Evolutionary conservation across 2,797 vertebrate species (phyloP).

Genomic region (Coilia nasus): DNA sequence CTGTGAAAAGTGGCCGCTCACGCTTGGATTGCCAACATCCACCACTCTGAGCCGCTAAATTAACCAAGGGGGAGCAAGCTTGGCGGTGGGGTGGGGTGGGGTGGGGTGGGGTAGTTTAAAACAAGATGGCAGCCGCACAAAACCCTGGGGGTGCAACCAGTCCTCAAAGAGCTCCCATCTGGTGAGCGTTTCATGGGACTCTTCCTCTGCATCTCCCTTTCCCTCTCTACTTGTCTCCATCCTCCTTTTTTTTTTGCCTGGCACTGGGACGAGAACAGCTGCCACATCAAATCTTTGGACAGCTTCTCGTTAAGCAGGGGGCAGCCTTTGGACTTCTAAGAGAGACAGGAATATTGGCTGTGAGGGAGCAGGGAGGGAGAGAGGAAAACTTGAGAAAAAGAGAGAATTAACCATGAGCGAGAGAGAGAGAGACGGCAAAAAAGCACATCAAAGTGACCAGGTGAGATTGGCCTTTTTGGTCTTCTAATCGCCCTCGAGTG

Average conservation of each 20-base stretch:
- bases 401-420: not conserved
- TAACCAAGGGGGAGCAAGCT: not conserved
- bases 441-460: conserved; percentile 63
- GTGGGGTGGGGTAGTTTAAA: not conserved
- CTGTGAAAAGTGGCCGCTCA: not conserved
- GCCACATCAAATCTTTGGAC: conserved; percentile 20
- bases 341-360: conserved; percentile 8
- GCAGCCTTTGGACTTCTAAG: conserved; percentile 24
- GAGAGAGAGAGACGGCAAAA: not conserved
- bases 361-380: not conserved
- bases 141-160: not conserved
- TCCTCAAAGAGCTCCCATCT: conserved; percentile 20
- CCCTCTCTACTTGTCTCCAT: not conserved
- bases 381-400: not conserved
- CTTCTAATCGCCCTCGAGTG: conserved; percentile 53
- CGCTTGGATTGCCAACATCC: not conserved
- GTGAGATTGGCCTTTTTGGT: conserved; percentile 55
- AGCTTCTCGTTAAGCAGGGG: conserved; percentile 24
- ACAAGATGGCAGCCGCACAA: conserved; percentile 7
- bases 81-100: not conserved
- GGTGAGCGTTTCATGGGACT: not conserved
- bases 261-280: conserved; percentile 14
- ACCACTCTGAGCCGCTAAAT: not conserved
- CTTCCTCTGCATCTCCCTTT: not conserved
- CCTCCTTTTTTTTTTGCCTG: not conserved